These are phyloP conservation scores for Oxyteleia sp. DNA, from an alignment of 2,888 invertebrate genomes.

Conservation along the genomic window DNA sequence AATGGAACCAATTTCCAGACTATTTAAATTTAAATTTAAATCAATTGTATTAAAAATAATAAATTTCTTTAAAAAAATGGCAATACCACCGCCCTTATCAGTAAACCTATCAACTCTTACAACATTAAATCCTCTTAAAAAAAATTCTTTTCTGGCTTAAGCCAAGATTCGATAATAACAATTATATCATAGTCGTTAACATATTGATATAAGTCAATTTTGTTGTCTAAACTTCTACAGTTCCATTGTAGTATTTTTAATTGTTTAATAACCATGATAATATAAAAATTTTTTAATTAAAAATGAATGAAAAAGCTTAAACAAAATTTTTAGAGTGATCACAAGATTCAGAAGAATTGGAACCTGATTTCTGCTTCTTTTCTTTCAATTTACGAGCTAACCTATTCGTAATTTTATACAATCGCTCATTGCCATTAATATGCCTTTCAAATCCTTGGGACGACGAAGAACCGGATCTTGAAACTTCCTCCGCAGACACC, in stretches of 20 bases:
- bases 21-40: not conserved
- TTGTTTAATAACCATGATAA: not conserved
- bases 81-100: conserved; percentile 4
- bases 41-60: conserved; percentile 6
- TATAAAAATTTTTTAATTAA: not conserved
- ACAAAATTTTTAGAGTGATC: not conserved
- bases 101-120: conserved; percentile 12
- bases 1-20: conserved; percentile 7
- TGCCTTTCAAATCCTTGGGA: too few relatives aligned
- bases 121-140: conserved; percentile 5
- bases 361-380: not conserved
- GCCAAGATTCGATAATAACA: conserved; percentile 10
- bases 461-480: too few relatives aligned
- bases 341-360: not conserved
- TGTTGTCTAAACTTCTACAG: conserved; percentile 9
- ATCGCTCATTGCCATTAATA: not conserved
- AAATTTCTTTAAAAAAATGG: conserved; percentile 10
- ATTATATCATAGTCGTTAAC: conserved; percentile 7
- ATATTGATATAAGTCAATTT: conserved; percentile 4
- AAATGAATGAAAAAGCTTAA: not conserved
- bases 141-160: conserved; percentile 10
- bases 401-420: not conserved
- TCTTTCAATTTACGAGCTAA: not conserved
- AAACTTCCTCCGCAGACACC: too few relatives aligned
- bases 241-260: conserved; percentile 29